Evolutionary conservation across 92 coral and sea anemone genomes (phyloP).

Genomic region (Phenganax subtilis): DNA sequence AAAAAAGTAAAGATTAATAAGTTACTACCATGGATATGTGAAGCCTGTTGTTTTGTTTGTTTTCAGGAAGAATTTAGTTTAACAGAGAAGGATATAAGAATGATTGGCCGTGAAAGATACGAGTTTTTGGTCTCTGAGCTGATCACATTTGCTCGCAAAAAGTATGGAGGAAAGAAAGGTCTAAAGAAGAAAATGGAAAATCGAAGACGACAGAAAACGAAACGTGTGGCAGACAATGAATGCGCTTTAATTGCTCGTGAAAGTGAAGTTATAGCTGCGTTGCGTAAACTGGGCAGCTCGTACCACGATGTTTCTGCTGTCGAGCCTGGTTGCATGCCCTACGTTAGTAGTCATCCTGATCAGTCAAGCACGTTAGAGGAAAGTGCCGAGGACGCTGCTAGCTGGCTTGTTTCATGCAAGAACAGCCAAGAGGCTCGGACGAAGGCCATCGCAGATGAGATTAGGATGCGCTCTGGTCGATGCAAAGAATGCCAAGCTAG

Average conservation of each 20-base stretch:
- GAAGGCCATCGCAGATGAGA: conserved; percentile 76
- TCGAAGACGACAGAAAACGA: conserved; percentile 63
- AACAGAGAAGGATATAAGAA: conserved; percentile 84
- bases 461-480: conserved; percentile 73
- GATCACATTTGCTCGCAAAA: conserved; percentile 79
- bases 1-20: too few species aligned
- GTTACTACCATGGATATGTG: too few species aligned
- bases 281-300: conserved; percentile 68
- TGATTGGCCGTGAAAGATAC: conserved; percentile 79
- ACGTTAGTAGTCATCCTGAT: conserved; percentile 82
- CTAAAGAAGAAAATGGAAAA: conserved; percentile 68
- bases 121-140: conserved; percentile 90
- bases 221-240: conserved; percentile 89
- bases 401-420: conserved; percentile 97
- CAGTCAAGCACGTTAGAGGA: conserved; percentile 85
- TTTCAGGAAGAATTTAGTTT: conserved; percentile 88
- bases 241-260: conserved; percentile 79
- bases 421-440: conserved; percentile 87
- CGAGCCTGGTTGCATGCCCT: conserved; percentile 97
- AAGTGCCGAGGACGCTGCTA: conserved; percentile 91
- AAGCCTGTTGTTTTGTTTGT: neutral
- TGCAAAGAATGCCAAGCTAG: conserved; percentile 97
- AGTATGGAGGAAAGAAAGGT: conserved; percentile 80
- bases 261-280: conserved; percentile 70
- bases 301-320: conserved; percentile 79